Evolutionary conservation across 2,797 vertebrate species (phyloP), one percentile per base, ranked within the genome.

Genomic region (Rallus crepitans): DNA sequence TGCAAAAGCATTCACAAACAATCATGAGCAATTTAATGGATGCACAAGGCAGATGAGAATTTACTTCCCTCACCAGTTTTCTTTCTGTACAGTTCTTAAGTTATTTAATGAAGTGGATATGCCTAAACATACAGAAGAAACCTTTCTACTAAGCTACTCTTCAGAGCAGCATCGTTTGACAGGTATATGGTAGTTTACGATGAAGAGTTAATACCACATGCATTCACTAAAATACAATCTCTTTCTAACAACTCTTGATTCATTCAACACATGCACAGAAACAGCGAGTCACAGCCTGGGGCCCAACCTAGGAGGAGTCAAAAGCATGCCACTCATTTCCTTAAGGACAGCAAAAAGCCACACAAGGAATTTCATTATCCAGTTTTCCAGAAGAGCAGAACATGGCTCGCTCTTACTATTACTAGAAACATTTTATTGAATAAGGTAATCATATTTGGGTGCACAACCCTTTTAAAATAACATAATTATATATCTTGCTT

Each of bases 31-130:
- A 87, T 61, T 89, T 92, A 94, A 94, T 61, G 88, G 95, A 95
- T 23, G 91, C 79, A 93, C 70, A 95, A 82, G 53, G 93, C 88
- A 94, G 91, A 96, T 95, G 52, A 96, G 90, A 97, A 95, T 95
- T 93, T 87, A 95, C 82, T 80, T 85, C 71, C n/a, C 91, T 96
- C 93, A 96, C 92, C 93, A 94, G 65, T 93, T 96, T 95, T 93
- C 82, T 83, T 82, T 94, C 63, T 89, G 68, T 63, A 33, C 73
- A 94, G 70, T 73, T 94, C 70, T 91, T 94, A 95, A 85, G 45
- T 88, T 79, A 87, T 70, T 94, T 82, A 91, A 93, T 85, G 64
- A 89, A 95, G 72, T 69, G 92, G 72, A 94, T 52, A 93, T 5
- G 33, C 37, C 69, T 79, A 71, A 94, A 79, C 33, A 88, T 24